Percentiles rank a stretch among this genome's conserved stretches.
Evolutionary conservation across 2,113 vertebrate species (phyloP).

Genomic region (Megaptera novaeangliae): DNA sequence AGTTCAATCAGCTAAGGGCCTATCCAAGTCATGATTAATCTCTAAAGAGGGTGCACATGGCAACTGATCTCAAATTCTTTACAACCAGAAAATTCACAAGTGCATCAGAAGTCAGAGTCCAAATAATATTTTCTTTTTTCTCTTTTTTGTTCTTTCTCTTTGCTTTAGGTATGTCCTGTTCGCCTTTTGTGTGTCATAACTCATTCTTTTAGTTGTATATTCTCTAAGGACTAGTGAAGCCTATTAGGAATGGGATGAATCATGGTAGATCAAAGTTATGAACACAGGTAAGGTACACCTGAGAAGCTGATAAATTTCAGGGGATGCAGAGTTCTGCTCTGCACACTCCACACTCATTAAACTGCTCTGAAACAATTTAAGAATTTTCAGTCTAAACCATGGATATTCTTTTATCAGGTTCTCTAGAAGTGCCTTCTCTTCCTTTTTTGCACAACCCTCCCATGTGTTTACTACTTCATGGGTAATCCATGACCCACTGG

Average conservation of each 20-base stretch:
- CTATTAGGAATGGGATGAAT: not conserved
- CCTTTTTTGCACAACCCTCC: not conserved
- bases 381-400: not conserved
- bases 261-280: not conserved
- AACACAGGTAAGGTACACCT: no score
- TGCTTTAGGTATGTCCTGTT: not conserved
- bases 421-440: not conserved
- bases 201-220: not conserved
- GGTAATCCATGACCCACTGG: not conserved
- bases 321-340: not conserved
- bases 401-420: not conserved
- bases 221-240: not conserved
- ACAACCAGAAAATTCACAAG: not conserved
- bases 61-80: not conserved
- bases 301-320: not conserved
- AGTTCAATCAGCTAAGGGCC: not conserved
- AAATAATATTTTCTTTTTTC: not conserved
- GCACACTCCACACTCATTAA: not conserved
- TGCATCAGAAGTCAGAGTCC: not conserved
- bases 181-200: not conserved
- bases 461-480: not conserved
- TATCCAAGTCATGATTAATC: conserved; percentile 27
- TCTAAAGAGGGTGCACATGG: not conserved
- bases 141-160: not conserved
- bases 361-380: not conserved